Evolutionary conservation across 2,888 invertebrate species (phyloP).

Genomic region (Ephialtes manifestator): DNA sequence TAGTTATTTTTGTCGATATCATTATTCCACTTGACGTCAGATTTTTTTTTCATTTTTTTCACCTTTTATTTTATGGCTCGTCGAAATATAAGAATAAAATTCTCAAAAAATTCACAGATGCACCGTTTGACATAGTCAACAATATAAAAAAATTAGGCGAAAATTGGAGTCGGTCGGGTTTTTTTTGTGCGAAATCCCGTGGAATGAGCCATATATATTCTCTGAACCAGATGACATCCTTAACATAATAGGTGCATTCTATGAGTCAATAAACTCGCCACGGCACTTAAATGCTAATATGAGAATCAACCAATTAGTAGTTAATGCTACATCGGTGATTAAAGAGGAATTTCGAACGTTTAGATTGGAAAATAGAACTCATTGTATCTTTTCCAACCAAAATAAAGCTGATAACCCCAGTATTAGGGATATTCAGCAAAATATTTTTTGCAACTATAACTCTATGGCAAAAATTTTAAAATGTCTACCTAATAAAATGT

Average conservation of each 20-base stretch:
- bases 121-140: too few relatives aligned
- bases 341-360: not conserved
- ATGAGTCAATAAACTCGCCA: constrained; percentile 53
- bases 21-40: too few relatives aligned
- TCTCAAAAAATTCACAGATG: too few relatives aligned
- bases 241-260: constrained; percentile 57
- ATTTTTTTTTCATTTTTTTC: too few relatives aligned
- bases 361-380: not conserved
- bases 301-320: not conserved
- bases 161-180: too few relatives aligned
- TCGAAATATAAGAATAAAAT: too few relatives aligned
- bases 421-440: too few relatives aligned
- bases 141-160: too few relatives aligned
- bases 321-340: not conserved
- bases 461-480: not conserved
- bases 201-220: too few relatives aligned
- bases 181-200: too few relatives aligned
- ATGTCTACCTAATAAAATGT: constrained; percentile 62
- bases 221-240: constrained; percentile 18
- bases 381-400: not conserved
- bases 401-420: constrained; percentile 4
- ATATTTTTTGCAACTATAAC: not conserved
- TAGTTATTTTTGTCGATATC: too few relatives aligned
- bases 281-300: constrained; percentile 32
- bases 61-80: too few relatives aligned